Evolutionary conservation across 2,888 invertebrate species (phyloP), one percentile per base, ranked within the genome.

Genomic region (Drosophila sordidula): DNA sequence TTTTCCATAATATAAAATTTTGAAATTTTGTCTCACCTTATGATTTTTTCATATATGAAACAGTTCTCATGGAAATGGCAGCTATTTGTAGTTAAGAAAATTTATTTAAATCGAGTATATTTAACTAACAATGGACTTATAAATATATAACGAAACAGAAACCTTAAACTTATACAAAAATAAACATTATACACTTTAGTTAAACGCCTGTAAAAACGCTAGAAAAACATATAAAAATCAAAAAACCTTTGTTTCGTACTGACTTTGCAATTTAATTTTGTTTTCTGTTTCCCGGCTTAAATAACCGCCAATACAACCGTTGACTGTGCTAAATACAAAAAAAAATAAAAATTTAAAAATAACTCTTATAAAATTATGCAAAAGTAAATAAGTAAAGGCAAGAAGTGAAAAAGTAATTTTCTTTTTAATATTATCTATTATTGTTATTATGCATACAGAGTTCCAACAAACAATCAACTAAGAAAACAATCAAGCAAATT

Each of bases 51-150:
- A 76, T 75, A 78, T 75, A 78, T 71, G 85, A 87, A 91, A 91
- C 90, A 91, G 90, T 92, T 92, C 92, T 92, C 92, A 92, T 92
- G 92, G 92, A 92, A 90, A 91, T 86, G 92, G 92, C 92, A 92
- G 92, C 92, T 92, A 92, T 90, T 78, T 92, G 91, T 92, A 92
- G 91, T 91, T 92, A 92, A 91, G 91, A 90, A 91, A 89, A 86
- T 80, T 74, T 72, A 86, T 86, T 81, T 81, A 76, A 80, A 67
- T 80, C 78, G 82, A 73, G 66, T 79, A 84, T 79, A 80, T 82
- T 77, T 77, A 82, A 82, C 78, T 80, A 82, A 88, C 69, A 80
- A 88, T 83, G 86, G 86, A 88, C 88, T 87, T 85, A 86, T 73
- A 81, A 65, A 67, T 69, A 76, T 80, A 75, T 70, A 67, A 45